Conservation (phyloP, 2,888 invertebrate genomes). For the Lamellibrachia columna region DNA sequence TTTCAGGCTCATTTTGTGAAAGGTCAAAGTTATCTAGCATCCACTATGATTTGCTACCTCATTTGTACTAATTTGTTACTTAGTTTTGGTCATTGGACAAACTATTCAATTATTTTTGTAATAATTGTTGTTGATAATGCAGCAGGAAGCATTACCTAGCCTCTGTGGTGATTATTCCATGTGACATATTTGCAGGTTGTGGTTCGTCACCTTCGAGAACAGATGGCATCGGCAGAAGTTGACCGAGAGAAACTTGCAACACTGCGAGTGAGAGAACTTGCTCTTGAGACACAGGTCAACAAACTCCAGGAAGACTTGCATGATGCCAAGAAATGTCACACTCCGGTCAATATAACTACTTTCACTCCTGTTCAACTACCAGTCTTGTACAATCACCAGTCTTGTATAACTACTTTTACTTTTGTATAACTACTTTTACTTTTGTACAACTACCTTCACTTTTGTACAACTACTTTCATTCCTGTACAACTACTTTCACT, state of each 20-base stretch:
- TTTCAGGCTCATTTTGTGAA: too few species aligned
- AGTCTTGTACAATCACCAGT: too few species aligned
- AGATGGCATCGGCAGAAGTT: constrained; percentile 49
- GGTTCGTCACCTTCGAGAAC: constrained; percentile 57
- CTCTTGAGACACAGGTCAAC: constrained; percentile 54
- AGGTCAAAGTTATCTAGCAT: neutral
- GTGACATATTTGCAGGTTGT: constrained; percentile 49
- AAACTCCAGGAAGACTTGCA: constrained; percentile 54
- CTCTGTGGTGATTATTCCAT: neutral
- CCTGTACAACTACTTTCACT: neutral
- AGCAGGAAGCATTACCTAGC: too few species aligned
- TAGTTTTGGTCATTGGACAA: neutral
- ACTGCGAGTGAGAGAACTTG: constrained; percentile 52
- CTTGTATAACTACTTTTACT: too few species aligned
- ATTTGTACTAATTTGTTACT: neutral
- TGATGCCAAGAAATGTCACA: constrained; percentile 58
- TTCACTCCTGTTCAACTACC: too few species aligned
- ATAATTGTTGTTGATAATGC: too few species aligned
- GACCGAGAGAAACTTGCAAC: constrained; percentile 55
- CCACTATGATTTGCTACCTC: neutral
- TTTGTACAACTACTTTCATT: neutral
- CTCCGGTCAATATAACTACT: constrained; percentile 53
- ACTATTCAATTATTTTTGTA: too few species aligned
- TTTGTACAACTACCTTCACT: neutral
- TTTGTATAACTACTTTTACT: too few species aligned